A percentile compares a stretch with the other conserved stretches of the same genome.
Evolutionary conservation across 2,113 vertebrate species (phyloP).

Genomic region (Australoheros scitulus): DNA sequence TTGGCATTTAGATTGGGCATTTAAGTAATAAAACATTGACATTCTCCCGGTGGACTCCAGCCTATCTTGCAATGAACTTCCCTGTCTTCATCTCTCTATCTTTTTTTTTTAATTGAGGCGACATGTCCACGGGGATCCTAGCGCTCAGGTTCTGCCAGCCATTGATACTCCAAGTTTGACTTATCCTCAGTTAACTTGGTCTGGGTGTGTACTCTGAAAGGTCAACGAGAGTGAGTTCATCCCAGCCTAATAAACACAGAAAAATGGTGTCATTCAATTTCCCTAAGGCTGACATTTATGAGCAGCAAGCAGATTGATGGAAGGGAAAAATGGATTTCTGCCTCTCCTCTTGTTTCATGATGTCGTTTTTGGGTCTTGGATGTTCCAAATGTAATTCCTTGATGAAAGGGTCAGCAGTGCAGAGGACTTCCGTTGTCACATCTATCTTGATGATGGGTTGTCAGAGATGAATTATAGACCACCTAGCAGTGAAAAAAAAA

Average conservation of each 20-base stretch:
- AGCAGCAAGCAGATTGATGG: constrained; percentile 54
- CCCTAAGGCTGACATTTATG: constrained; percentile 67
- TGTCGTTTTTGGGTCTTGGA: constrained; percentile 19
- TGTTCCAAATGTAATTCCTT: constrained; percentile 1
- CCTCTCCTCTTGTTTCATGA: constrained; percentile 38
- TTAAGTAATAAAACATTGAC: constrained; percentile 41
- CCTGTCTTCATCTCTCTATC: not conserved
- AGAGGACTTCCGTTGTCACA: constrained; percentile 15
- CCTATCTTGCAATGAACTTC: constrained; percentile 21
- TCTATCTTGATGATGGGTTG: constrained; percentile 22
- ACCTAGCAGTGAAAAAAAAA: not conserved
- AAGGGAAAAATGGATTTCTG: constrained; percentile 18
- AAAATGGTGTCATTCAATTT: constrained; percentile 67
- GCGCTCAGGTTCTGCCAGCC: not conserved
- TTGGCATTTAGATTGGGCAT: constrained; percentile 49
- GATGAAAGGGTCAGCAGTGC: constrained; percentile 5
- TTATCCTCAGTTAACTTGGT: constrained; percentile 54
- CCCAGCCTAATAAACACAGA: constrained; percentile 67
- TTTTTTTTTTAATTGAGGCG: not conserved
- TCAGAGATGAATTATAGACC: not conserved
- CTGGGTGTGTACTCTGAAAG: constrained; percentile 45
- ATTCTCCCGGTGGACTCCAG: constrained; percentile 24
- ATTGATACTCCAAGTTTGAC: constrained; percentile 17
- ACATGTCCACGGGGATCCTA: constrained; percentile 4
- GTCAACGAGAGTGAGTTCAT: constrained; percentile 50